Base-by-base conservation (phyloP, 2,888 invertebrate genomes). In the Clostera curtula region DNA sequence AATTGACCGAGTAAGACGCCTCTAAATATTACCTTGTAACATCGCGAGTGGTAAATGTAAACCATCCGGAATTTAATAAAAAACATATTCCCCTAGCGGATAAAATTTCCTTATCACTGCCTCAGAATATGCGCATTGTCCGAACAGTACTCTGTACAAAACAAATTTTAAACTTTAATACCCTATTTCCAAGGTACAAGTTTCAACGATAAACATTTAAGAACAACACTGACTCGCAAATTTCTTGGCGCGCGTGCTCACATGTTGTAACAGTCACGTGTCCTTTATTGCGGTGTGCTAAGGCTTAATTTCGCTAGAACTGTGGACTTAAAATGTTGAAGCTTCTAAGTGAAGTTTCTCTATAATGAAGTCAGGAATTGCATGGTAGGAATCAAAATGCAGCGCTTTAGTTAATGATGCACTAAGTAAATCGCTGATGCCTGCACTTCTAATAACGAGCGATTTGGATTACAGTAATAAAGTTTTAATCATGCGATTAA, bases 311-410 rank as follows among this genome's bases (percentile, higher is more conserved):
- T 46, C 2, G 1, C 4, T 3, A 28, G 16, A 21, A 13, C 11
- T 1, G 7, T 2, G 5, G 11, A 10, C 7, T 12, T 2, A 14
- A 15, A 11, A n/a, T 8, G 22, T 6, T 24, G 27, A 6, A 22
- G 15, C 5, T 24, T 20, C 24, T 16, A 24, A 13, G 21, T 19
- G 20, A 44, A 46, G 43, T 46, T 46, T 32, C 30, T 33, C 43
- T 50, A 53, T 56, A 59, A 58, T 55, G 49, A 51, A 57, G 49
- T 44, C 37, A 36, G 47, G 47, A 53, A 50, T 45, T 50, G 50
- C 47, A 51, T 36, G 36, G 29, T 31, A 40, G 38, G 32, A 33
- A 37, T 46, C 29, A 34, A 33, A 39, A 39, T 46, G 34, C 36
- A 43, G 19, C 35, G 36, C 36, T 47, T n/a, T 40, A 42, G 47